phyloP scores from a whole-genome alignment of 2,797 vertebrate genomes.

The Spheniscus humboldti region DNA sequence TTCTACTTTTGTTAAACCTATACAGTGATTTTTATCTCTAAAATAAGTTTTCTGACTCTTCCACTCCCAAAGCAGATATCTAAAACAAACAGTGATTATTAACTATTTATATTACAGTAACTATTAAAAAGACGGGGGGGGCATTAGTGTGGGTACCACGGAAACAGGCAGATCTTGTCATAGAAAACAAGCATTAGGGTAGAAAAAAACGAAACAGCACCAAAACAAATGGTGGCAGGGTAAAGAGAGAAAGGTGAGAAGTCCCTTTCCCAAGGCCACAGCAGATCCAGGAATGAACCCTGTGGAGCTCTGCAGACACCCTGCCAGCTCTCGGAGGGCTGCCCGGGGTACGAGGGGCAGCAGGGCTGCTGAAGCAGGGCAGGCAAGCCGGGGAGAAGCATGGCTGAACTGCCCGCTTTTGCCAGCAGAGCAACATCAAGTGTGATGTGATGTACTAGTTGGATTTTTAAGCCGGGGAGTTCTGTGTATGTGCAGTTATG shows the following conservation, averaged over 20 bases:
- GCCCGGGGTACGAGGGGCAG: neutral
- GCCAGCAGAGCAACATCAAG: neutral
- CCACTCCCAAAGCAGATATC: neutral
- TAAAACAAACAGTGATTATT: neutral
- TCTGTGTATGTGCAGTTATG: neutral
- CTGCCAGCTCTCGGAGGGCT: neutral
- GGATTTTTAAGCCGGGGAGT: neutral
- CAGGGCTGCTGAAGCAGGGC: neutral
- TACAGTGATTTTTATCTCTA: neutral
- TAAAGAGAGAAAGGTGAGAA: neutral
- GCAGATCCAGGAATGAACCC: neutral
- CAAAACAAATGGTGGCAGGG: neutral
- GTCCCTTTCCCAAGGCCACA: neutral
- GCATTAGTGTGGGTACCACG: neutral
- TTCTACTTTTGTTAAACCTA: slow-evolving; percentile 21
- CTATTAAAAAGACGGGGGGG: neutral
- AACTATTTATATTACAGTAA: neutral
- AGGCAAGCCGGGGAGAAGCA: neutral
- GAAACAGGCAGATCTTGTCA: neutral
- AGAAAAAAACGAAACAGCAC: neutral
- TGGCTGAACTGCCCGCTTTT: neutral
- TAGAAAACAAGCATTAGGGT: neutral
- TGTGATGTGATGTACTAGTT: neutral
- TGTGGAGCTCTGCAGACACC: neutral
- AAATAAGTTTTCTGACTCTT: neutral